A percentile compares a stretch with the other conserved stretches of the same genome.
Evolutionary conservation across 2,888 invertebrate genomes (phyloP).

Genomic region (Laspeyria flexula): DNA sequence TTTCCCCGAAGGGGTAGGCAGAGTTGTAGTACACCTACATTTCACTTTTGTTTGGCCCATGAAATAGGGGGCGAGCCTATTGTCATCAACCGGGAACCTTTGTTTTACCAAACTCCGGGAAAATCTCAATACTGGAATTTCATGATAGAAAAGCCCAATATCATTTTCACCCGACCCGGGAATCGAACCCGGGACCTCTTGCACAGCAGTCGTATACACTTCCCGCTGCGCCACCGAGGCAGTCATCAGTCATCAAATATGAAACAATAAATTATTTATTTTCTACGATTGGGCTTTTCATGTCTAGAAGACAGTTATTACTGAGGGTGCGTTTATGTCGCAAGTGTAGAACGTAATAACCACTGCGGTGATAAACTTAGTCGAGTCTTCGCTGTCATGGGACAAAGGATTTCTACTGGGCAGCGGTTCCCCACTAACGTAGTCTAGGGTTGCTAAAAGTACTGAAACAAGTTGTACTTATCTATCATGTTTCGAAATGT

Average conservation of each 20-base stretch:
- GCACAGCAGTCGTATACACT: no score
- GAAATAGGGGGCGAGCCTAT: no score
- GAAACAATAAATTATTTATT: slow-evolving; percentile 56
- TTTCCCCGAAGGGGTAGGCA: no score
- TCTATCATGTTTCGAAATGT: background rate
- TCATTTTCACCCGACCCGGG: no score
- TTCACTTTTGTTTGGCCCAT: no score
- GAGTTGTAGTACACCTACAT: no score
- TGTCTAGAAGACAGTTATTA: slow-evolving; percentile 62
- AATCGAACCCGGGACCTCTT: no score
- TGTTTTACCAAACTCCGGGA: no score
- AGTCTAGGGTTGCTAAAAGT: slow-evolving; percentile 43
- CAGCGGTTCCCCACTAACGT: slow-evolving; percentile 38
- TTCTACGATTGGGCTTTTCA: slow-evolving; percentile 56
- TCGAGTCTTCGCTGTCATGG: slow-evolving; percentile 57
- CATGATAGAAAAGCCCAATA: no score
- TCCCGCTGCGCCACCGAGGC: no score
- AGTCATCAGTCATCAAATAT: background rate
- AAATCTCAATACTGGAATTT: no score
- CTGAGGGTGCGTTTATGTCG: slow-evolving; percentile 66
- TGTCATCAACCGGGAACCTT: no score
- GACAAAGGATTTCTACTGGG: slow-evolving; percentile 69
- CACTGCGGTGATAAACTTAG: slow-evolving; percentile 70
- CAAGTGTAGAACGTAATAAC: slow-evolving; percentile 70
- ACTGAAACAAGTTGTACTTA: background rate